Conservation (phyloP, 2,888 invertebrate species). For the Cataglyphis cursor region DNA sequence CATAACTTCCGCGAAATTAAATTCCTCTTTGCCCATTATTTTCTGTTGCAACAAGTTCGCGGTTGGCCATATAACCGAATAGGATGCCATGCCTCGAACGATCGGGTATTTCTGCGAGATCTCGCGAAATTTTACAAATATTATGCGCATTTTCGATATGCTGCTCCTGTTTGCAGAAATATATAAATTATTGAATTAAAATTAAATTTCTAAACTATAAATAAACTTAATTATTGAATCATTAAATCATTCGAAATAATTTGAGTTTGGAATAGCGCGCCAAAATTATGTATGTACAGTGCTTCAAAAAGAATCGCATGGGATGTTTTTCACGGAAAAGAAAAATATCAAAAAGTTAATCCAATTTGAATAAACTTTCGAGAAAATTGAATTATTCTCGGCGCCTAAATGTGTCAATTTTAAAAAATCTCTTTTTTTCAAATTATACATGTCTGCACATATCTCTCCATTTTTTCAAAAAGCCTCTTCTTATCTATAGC, state of each 20-base stretch:
- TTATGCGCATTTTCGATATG: constrained; percentile 79
- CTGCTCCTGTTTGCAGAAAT: not conserved
- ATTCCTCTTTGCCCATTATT: constrained; percentile 82
- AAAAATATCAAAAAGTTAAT: not conserved
- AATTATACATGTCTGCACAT: not conserved
- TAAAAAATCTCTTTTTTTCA: not conserved
- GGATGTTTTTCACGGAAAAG: not conserved
- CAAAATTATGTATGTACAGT: not conserved
- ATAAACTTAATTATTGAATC: not conserved
- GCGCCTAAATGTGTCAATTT: not conserved
- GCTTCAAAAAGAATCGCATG: not conserved
- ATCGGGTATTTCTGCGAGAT: constrained; percentile 88
- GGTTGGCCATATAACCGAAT: constrained; percentile 89
- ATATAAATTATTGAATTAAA: not conserved
- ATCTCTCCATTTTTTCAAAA: not conserved
- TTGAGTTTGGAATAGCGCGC: not conserved
- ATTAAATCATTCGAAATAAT: not conserved
- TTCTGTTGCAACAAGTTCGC: constrained; percentile 89
- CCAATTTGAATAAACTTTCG: not conserved
- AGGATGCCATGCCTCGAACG: constrained; percentile 89
- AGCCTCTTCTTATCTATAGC: not conserved
- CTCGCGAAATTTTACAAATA: constrained; percentile 86
- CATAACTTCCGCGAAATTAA: constrained; percentile 88
- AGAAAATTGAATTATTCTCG: not conserved
- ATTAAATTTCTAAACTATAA: no score